These are phyloP conservation scores for Diadophis punctatus DNA, from an alignment of 2,113 vertebrate genomes.

Conservation along the genomic window DNA sequence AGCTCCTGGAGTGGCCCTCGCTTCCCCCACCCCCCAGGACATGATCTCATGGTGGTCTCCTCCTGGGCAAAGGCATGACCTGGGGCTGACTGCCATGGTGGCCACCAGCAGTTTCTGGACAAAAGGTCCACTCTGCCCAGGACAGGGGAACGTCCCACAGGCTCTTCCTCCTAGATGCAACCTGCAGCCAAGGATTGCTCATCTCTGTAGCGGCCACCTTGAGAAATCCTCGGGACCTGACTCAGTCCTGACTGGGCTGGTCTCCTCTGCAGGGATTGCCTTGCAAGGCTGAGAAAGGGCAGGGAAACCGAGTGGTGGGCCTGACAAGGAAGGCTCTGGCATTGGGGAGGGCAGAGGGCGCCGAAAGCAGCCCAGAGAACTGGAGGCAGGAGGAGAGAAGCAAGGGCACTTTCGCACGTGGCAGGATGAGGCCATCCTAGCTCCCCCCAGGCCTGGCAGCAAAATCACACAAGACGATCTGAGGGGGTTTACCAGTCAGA, in stretches of 20 bases:
- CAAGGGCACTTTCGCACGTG: background rate
- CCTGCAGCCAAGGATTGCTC: background rate
- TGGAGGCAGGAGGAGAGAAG: background rate
- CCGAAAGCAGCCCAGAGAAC: background rate
- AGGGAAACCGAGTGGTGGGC: background rate
- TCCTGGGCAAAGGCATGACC: background rate
- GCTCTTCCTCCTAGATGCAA: background rate
- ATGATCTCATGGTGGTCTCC: background rate
- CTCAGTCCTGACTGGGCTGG: background rate
- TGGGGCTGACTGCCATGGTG: background rate
- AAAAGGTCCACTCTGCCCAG: background rate
- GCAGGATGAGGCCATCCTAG: background rate
- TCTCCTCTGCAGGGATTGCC: background rate
- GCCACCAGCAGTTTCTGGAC: background rate
- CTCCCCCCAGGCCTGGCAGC: too few species aligned
- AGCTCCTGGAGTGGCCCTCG: background rate
- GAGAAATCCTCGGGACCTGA: background rate
- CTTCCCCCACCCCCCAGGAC: background rate
- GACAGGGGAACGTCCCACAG: background rate
- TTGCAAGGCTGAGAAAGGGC: background rate
- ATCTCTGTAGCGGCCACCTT: background rate
- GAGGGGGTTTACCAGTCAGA: background rate
- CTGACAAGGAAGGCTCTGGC: background rate
- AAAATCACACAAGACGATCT: background rate
- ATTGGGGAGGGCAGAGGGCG: background rate